Conservation (phyloP, 2,797 vertebrate species). For the Poeciliopsis gracilis region DNA sequence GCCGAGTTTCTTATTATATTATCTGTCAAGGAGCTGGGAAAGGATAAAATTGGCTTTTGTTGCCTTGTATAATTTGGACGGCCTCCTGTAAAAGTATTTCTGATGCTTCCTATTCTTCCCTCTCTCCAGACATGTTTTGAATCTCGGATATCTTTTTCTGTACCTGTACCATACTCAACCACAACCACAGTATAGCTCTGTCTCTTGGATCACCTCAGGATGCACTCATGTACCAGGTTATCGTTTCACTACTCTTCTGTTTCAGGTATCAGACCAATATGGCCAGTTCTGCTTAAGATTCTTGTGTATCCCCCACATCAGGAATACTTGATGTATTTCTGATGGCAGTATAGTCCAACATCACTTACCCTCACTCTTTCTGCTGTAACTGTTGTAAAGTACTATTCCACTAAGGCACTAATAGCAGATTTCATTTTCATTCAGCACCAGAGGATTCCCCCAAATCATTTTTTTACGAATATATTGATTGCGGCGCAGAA, state of each 20-base stretch:
- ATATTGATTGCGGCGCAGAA: too few relatives aligned
- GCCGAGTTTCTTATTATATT: conserved; percentile 28
- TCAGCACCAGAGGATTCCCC: too few relatives aligned
- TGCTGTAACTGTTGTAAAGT: not conserved
- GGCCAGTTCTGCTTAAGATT: not conserved
- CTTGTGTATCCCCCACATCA: not conserved
- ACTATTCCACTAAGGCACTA: too few relatives aligned
- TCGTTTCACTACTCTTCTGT: not conserved
- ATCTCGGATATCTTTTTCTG: not conserved
- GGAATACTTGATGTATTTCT: not conserved
- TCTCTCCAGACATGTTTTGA: not conserved
- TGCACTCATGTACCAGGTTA: not conserved
- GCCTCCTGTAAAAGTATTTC: not conserved
- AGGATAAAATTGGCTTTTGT: conserved; percentile 31
- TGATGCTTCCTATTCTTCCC: not conserved
- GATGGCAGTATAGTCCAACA: not conserved
- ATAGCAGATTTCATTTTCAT: too few relatives aligned
- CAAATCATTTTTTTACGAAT: too few relatives aligned
- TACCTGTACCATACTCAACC: not conserved
- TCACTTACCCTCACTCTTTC: not conserved
- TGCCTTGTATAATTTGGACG: conserved; percentile 9
- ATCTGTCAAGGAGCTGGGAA: conserved; percentile 16
- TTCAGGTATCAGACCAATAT: not conserved
- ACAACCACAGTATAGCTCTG: not conserved
- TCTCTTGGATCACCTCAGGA: not conserved